These are phyloP conservation scores for Ruditapes philippinarum DNA, from an alignment of 1,140 invertebrate genomes.

Conservation along the genomic window DNA sequence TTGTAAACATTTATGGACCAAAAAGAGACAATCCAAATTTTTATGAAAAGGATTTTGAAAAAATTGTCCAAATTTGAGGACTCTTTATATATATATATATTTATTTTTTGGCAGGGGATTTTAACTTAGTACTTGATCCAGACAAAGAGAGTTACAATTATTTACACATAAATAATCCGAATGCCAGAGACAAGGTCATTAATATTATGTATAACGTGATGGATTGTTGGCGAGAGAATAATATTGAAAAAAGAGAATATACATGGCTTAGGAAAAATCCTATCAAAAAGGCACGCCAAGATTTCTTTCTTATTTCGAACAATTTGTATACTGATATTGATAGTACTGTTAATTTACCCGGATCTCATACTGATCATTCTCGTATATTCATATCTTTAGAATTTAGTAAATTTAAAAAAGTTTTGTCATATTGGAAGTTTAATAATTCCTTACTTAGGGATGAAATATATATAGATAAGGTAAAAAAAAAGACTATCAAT, in stretches of 20 bases:
- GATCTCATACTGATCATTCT: not conserved
- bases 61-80: not conserved
- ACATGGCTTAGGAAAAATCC: not conserved
- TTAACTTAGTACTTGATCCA: too few relatives aligned
- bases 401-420: not conserved
- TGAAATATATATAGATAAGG: too few relatives aligned
- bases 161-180: too few relatives aligned
- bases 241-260: not conserved
- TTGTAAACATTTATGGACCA: not conserved
- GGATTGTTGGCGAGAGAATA: not conserved
- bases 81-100: not conserved
- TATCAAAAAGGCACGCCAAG: not conserved
- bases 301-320: not conserved
- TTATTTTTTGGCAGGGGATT: too few relatives aligned
- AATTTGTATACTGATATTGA: too few relatives aligned
- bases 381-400: not conserved
- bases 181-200: too few relatives aligned
- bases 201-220: too few relatives aligned
- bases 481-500: not conserved
- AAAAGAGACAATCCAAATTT: too few relatives aligned
- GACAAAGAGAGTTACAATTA: too few relatives aligned
- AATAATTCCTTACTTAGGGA: not conserved
- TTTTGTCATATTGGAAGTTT: not conserved
- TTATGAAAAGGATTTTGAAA: not conserved
- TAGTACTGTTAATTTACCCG: not conserved